Evolutionary conservation across 2,888 invertebrate species (phyloP).

Genomic region (Hirtodrosophila trivittata): DNA sequence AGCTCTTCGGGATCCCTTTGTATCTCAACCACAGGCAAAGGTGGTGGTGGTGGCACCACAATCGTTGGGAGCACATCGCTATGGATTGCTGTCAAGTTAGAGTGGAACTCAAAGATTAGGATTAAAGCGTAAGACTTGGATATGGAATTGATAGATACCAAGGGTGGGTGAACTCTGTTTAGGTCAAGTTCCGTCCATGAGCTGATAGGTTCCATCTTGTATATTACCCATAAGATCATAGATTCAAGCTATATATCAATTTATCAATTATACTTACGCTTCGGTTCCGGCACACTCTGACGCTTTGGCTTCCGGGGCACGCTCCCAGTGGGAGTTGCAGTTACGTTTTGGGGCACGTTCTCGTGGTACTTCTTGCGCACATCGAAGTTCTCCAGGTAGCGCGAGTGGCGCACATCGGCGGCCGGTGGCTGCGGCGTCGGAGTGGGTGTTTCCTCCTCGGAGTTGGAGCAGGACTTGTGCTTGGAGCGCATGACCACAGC

Average conservation of each 20-base stretch:
- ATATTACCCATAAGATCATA: no score
- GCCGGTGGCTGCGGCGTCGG: slow-evolving; percentile 16
- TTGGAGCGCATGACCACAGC: slow-evolving; percentile 79
- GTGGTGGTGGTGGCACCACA: slow-evolving; percentile 23
- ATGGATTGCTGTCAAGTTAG: no score
- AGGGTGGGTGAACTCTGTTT: no score
- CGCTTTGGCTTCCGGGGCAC: slow-evolving; percentile 74
- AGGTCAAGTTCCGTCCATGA: no score
- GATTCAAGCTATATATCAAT: no score
- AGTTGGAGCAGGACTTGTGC: slow-evolving; percentile 79
- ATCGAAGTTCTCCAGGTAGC: slow-evolving; percentile 83
- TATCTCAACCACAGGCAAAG: no score
- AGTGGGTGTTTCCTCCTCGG: slow-evolving; percentile 78
- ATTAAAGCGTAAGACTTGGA: no score
- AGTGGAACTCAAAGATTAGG: no score
- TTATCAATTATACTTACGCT: slow-evolving; percentile 62
- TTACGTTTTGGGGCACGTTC: slow-evolving; percentile 40
- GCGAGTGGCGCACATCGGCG: slow-evolving; percentile 80
- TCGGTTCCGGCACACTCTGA: slow-evolving; percentile 62
- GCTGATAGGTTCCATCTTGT: no score
- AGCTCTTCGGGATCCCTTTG: background rate
- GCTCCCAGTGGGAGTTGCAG: background rate
- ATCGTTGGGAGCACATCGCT: slow-evolving; percentile 8
- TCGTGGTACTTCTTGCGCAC: slow-evolving; percentile 82
- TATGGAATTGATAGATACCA: no score